Evolutionary conservation across 1,140 invertebrate genomes (phyloP), one percentile per base, ranked within the genome.

Genomic region (Diploscapter pachys): DNA sequence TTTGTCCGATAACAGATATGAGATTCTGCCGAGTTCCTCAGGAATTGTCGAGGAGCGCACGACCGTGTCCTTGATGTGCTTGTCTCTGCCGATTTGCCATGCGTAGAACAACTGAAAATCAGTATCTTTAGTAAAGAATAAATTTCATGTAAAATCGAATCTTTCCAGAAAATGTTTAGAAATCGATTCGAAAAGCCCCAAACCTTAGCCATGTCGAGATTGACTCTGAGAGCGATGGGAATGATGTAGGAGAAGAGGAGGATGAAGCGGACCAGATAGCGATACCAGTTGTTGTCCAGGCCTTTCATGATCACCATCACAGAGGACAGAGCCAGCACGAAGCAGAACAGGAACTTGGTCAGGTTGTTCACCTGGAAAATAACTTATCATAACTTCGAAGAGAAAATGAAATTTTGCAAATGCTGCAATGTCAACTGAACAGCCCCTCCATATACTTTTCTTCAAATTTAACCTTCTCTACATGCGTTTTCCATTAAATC

Each of bases 191-290:
- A 54, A 57, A 8, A 69, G 8, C 11, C 8, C 11, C 31, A 48
- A n/a, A 69, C 67, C 69, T 99, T 99, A 2, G 95, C 95, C 92
- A 99, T 95, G 83, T 99, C 97, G 72, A 99, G 89, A 88, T 99
- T 99, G 2, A 99, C 96, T 77, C 96, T 88, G 80, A 99, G 90
- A 91, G 92, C 93, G 77, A 99, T 96, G 11, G 96, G 96, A 85
- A 99, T 98, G 73, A 99, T 98, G 87, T 99, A 99, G 0, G 96
- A 98, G 87, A 99, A 99, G 0, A 99, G 89, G 5, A 99, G 89
- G 71, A 98, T 91, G 85, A 98, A 99, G 82, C 96, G 89, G 87
- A 98, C 96, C 88, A 96, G 90, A 86, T 98, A 98, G 78, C 92
- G 88, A 85, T 95, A 97, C 97, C 97, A 99, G 50, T 79, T 75